Conservation (phyloP, 2,113 vertebrate genomes). For the Emydocephalus ijimae region DNA sequence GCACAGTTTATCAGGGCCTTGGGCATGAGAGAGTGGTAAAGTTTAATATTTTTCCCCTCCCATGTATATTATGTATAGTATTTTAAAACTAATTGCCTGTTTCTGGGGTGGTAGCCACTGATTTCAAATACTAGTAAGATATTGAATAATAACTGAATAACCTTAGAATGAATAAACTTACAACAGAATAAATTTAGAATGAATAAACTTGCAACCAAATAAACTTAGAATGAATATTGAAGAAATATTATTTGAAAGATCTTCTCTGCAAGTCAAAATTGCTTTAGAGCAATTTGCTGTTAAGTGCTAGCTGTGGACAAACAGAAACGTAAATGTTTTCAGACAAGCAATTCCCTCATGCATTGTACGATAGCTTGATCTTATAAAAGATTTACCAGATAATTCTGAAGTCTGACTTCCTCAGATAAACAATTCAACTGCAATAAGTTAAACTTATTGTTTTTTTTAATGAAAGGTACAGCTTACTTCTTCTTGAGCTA, state of each 20-base stretch:
- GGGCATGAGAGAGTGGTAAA: neutral
- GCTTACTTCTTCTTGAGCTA: neutral
- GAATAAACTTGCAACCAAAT: neutral
- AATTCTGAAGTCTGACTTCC: neutral
- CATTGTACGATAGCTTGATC: neutral
- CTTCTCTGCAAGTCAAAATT: neutral
- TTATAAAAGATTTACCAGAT: neutral
- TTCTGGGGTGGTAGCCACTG: neutral
- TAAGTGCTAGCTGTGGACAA: neutral
- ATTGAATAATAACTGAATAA: neutral
- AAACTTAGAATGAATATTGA: neutral
- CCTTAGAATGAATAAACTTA: neutral
- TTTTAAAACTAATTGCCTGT: neutral
- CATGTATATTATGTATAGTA: neutral
- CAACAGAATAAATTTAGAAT: neutral
- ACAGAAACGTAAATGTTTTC: neutral
- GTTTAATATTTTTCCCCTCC: rapidly evolving
- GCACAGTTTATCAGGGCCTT: neutral
- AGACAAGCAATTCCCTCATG: neutral
- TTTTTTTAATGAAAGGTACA: neutral
- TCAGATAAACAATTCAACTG: neutral
- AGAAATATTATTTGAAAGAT: neutral
- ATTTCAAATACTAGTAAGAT: neutral
- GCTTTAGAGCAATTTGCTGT: neutral
- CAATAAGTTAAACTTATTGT: neutral